A percentile compares a stretch with the other conserved stretches of the same genome.
Evolutionary conservation across 2,797 vertebrate species (phyloP).

Genomic region (Onychomys torridus): DNA sequence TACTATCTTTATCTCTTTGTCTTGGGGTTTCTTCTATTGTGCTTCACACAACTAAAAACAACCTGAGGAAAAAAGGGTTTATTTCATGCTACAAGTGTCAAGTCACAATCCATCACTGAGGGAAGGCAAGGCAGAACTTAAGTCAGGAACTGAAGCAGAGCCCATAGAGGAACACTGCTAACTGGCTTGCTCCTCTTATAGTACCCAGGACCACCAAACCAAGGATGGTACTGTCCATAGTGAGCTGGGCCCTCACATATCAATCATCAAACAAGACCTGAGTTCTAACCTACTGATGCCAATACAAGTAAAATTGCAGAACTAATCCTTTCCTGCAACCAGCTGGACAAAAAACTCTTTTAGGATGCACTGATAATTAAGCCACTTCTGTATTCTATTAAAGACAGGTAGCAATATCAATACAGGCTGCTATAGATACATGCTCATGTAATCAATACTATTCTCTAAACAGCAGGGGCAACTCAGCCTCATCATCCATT

Average conservation of each 20-base stretch:
- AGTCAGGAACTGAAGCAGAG: neutral
- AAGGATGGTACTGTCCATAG: neutral
- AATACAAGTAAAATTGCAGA: neutral
- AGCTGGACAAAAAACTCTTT: neutral
- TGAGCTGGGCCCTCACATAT: neutral
- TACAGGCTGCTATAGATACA: neutral
- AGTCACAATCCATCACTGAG: neutral
- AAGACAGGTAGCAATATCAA: neutral
- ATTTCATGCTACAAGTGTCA: neutral
- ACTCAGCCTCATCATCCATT: neutral
- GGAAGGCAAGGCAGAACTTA: neutral
- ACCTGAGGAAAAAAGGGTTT: neutral
- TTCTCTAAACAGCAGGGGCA: conserved; percentile 3
- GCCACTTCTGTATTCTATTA: neutral
- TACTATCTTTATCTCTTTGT: neutral
- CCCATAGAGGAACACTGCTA: neutral
- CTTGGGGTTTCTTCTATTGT: neutral
- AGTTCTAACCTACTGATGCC: neutral
- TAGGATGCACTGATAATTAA: neutral
- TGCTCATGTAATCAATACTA: conserved; percentile 5
- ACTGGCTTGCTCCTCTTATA: neutral
- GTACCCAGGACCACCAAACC: neutral
- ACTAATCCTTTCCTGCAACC: neutral
- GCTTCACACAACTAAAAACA: neutral
- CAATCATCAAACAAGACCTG: neutral